Evolutionary conservation across 2,113 vertebrate genomes (phyloP), one percentile per base, ranked within the genome.

Genomic region (Hiodon alosoides): DNA sequence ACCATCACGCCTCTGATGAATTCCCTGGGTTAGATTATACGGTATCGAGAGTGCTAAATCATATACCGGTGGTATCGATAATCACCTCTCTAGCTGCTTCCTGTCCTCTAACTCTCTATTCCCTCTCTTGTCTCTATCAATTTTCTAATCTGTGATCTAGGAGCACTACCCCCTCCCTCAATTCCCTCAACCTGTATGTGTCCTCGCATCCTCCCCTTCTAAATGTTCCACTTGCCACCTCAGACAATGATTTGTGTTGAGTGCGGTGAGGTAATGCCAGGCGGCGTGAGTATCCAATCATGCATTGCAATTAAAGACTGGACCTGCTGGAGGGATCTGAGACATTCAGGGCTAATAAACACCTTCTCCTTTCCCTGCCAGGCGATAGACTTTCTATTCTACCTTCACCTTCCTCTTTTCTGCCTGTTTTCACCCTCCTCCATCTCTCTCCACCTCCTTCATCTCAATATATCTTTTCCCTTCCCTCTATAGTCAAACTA

Each of bases 1-100:
- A 81, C 68, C 31, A 76, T 77, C 78, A 79, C 65, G 58, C 74
- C 75, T 76, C 79, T 86, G 87, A 88, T 89, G 84, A 86, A 87
- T 89, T 85, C 78, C n/a, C 80, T 59, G 78, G 78, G 77, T 86
- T 86, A 84, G 81, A 83, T 80, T 79, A 82, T 76, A 75, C 77
- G 79, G 84, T 85, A 31, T 78, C 82, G 78, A 82, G 71, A 53
- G 76, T 64, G 81, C 77, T 86, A 87, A 89, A 87, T 89, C 87
- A 88, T 85, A 85, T 68, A 79, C 79, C 71, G 79, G 76, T 79
- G 85, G 84, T 82, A 83, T 80, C 71, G 81, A 87, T 89, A 88
- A 90, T 89, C 88, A 85, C 84, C 84, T 87, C 84, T 81, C 83
- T 78, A 76, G 77, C 85, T 82, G 87, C 85, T 89, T 90, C 86